Evolutionary conservation across 2,888 invertebrate genomes (phyloP).

Genomic region (Ommatoiulus sabulosus): DNA sequence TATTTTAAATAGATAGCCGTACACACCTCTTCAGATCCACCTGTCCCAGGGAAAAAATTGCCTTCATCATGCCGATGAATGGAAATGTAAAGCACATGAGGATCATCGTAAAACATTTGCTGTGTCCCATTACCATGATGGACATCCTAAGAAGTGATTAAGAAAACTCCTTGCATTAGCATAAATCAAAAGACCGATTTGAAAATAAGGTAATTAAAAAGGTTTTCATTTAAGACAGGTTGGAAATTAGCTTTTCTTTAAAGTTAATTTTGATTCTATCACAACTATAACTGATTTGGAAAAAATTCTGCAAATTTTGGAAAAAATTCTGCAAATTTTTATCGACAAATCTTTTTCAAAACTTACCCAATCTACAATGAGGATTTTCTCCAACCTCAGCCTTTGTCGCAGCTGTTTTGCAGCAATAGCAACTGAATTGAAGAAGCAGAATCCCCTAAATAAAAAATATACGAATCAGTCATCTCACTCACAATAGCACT

Average conservation of each 20-base stretch:
- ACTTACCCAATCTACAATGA: conserved; percentile 94
- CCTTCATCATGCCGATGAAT: conserved; percentile 99
- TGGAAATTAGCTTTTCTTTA: no score
- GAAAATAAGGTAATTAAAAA: no score
- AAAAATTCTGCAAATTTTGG: no score
- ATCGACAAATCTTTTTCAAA: no score
- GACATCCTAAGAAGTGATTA: conserved; percentile 80
- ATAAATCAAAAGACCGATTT: not conserved
- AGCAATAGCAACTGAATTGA: conserved; percentile 97
- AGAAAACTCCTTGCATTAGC: not conserved
- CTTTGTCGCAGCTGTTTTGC: conserved; percentile 88
- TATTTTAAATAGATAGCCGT: not conserved
- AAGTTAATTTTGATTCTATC: no score
- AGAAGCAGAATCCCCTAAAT: conserved; percentile 93
- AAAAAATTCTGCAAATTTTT: no score
- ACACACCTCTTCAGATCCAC: conserved; percentile 85
- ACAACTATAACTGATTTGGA: no score
- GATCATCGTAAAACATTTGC: conserved; percentile 96
- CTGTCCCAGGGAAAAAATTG: conserved; percentile 99
- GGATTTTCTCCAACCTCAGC: conserved; percentile 85
- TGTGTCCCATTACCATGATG: conserved; percentile 99
- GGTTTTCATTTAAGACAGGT: no score
- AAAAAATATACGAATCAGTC: not conserved
- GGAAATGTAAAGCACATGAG: conserved; percentile 93
- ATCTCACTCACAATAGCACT: no score